A percentile compares a stretch with the other conserved stretches of the same genome.
phyloP scores from a whole-genome alignment of 2,888 invertebrate species.

The Latrodectus hesperus region DNA sequence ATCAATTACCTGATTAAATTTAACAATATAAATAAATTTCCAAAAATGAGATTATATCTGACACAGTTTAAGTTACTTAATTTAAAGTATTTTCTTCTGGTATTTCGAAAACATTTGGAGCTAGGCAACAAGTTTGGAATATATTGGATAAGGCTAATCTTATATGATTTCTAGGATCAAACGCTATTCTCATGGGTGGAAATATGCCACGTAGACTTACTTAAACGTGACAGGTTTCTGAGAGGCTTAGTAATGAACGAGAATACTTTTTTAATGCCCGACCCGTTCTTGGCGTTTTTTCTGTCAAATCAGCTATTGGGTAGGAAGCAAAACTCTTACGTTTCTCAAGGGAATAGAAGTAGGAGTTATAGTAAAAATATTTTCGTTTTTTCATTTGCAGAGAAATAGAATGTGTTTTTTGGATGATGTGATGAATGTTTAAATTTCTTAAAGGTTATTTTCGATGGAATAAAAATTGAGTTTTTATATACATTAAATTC shows the following conservation, averaged over 20 bases:
- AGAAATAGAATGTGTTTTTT: not conserved
- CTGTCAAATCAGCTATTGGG: slow-evolving; percentile 23
- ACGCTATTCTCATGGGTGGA: slow-evolving; percentile 8
- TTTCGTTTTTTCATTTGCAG: not conserved
- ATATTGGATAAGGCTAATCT: slow-evolving; percentile 3
- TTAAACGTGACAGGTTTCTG: slow-evolving; percentile 44
- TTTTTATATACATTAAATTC: not conserved
- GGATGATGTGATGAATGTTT: not conserved
- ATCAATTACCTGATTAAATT: too few species aligned
- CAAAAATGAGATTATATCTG: too few species aligned
- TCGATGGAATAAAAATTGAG: not conserved
- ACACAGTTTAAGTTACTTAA: too few species aligned
- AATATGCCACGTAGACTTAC: slow-evolving; percentile 28
- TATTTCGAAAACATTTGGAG: not conserved
- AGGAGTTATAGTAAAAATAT: not conserved
- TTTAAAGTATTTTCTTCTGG: not conserved
- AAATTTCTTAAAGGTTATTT: not conserved
- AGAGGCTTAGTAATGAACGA: slow-evolving; percentile 26
- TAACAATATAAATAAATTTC: too few species aligned
- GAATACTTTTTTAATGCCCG: slow-evolving; percentile 14
- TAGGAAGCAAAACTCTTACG: not conserved
- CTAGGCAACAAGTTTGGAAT: not conserved
- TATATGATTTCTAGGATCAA: slow-evolving; percentile 36
- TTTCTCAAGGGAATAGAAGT: not conserved
- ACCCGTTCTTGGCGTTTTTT: slow-evolving; percentile 6